Evolutionary conservation across 2,888 invertebrate species (phyloP), one percentile per base, ranked within the genome.

Genomic region (Rhorus exstirpatorius): DNA sequence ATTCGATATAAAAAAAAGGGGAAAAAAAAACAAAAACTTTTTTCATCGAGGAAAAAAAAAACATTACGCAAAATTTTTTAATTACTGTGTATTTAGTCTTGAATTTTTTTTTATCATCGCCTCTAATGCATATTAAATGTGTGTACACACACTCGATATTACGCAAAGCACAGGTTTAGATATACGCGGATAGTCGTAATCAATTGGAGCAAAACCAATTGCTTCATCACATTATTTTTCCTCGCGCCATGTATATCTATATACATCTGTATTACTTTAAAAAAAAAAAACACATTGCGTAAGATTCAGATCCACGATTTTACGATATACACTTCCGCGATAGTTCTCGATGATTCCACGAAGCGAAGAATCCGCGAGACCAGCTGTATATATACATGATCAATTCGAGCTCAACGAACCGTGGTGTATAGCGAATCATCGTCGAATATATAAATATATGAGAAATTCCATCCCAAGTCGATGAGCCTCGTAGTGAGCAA

Each of bases 311-410:
- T 1, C 19, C 10, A 24, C 41, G 53, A 46, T 70, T 31, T 53
- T 55, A 31, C 68, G 68, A 55, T 41, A 55, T 41, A 24, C 24
- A 51, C 72, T 74, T 74, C 61, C 72, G 61, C 72, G 72, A 74
- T 74, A 74, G 63, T 74, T 49, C 46, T 60, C 72, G 61, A 61
- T 31, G 53, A 41, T 70, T 70, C 68, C 55, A 17, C 41, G 68
- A 70, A 70, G 55, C 53, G 53, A 70, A 55, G 21, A 53, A 17
- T 31, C 53, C 35, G 51, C 51, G 41, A 63, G 61, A 44, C 63
- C 41, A n/a, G 14, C 24, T 24, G 3, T 8, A 38, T n/a, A 14
- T 4, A 26, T 26, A 26, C 14, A 46, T 17, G 63, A 65, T 46
- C 24, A 46, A 26, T 46, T 65, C 7, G 55, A 53, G 68, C 55